Evolutionary conservation across 2,888 invertebrate species (phyloP), one percentile per base, ranked within the genome.

Genomic region (Drosophila mimica): DNA sequence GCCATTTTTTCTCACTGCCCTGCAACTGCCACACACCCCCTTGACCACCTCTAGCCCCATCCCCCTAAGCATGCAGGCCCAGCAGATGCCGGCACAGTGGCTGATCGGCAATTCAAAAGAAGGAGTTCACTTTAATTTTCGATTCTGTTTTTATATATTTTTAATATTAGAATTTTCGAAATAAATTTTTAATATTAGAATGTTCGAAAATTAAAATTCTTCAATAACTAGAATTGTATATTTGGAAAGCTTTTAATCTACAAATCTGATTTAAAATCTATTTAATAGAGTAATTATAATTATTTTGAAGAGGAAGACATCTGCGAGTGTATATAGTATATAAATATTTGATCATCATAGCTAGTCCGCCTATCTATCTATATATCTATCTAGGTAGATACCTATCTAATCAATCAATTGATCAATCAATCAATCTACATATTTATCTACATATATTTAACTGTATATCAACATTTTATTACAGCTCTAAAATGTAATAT

Each of bases 1-100:
- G 87, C 74, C 74, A 80, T 82, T 82, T 89, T 78, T 76, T 78
- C 62, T 61, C 71, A 66, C 82, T 69, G 48, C 52, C 71, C 58
- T 40, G 40, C 40, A 57, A 20, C 57, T 30, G 30, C 57, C 38
- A 40, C 54, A 30, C 17, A 13, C 5, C 38, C n/a, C 53, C 33
- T 20, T 17, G 15, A 25, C 53, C 52, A 53, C 9, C 53, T 13
- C 51, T 36, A 54, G n/a, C 67, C 52, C 34, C 53, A 25, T 28
- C 33, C 38, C 17, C 36, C 36, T 5, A 3, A 38, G n/a, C 28
- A 30, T 28, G 4, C 25, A 33, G 53, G 40, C 33, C 54, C 56
- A 60, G 56, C 62, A 65, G 36, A 48, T 76, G 70, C 69, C 71
- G 53, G 56, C 62, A 61, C 70, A 56, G 56, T 56, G 56, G 56